Conservation (phyloP, 1,140 invertebrate genomes). For the Metaphire vulgaris region DNA sequence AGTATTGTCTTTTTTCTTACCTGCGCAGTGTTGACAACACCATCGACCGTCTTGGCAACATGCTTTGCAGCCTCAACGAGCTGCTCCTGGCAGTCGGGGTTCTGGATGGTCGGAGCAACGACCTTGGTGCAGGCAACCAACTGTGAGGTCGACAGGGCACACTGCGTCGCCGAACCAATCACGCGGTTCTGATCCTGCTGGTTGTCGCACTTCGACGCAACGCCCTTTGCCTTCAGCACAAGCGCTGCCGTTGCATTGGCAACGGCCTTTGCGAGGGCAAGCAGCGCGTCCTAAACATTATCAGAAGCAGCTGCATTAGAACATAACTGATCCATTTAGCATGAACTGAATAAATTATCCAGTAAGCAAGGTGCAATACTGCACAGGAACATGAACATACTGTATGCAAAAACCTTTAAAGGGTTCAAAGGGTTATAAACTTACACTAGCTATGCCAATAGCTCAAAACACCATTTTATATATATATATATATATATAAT, state of each 20-base stretch:
- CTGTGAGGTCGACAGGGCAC: constrained; percentile 92
- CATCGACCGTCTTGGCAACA: constrained; percentile 85
- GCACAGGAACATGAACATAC: not conserved
- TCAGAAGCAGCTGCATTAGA: not conserved
- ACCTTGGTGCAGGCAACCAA: constrained; percentile 94
- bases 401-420: constrained; percentile 10
- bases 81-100: constrained; percentile 87
- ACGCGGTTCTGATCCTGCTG: constrained; percentile 63
- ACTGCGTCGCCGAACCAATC: constrained; percentile 89
- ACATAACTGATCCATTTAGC: not conserved
- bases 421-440: not conserved
- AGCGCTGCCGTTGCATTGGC: constrained; percentile 51
- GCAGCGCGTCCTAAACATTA: constrained; percentile 43
- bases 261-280: constrained; percentile 50
- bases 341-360: constrained; percentile 38
- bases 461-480: not conserved
- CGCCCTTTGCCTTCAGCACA: constrained; percentile 54
- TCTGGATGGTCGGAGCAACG: constrained; percentile 69
- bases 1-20: too few relatives aligned
- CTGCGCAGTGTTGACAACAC: constrained; percentile 76
- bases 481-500: constrained; percentile 7
- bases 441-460: not conserved
- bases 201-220: constrained; percentile 60
- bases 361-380: too few relatives aligned
- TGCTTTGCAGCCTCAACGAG: constrained; percentile 83